Evolutionary conservation across 1,140 invertebrate species (phyloP), one percentile per base, ranked within the genome.

Genomic region (Drosophila quadrilineata): DNA sequence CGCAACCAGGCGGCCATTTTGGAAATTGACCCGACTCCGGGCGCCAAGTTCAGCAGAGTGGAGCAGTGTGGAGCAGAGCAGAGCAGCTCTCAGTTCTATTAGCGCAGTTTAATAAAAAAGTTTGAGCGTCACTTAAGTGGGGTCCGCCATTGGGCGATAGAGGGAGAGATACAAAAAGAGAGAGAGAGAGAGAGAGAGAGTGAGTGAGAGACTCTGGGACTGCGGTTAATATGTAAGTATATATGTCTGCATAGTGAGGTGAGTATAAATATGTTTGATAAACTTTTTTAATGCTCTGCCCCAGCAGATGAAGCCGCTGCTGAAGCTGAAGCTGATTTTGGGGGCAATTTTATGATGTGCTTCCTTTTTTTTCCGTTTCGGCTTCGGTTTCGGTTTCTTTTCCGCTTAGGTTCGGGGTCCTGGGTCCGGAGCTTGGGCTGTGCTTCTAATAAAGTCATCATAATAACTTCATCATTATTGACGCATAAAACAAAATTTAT

Each of bases 401-500:
- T 56, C 31, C 26, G 36, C 12, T 53, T 53, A 35, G 31, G 36
- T 29, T 65, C 64, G 35, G 31, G 56, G 36, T 33, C 70, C n/a
- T 38, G 60, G 41, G 10, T 2, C 17, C 14, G 4, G 10, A 26
- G 1, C 3, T 12, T 19, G 21, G 10, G 31, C 14, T 12, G 9
- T 36, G 29, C 62, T 67, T 67, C 79, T 85, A 85, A 85, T 85
- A 85, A 84, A 85, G 79, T 85, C 79, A 76, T 85, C 79, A 76
- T 85, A 85, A 85, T 79, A 85, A 85, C 79, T 85, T 85, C 79
- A 85, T 85, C 79, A 85, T 85, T 85, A 85, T 85, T 85, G 79
- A 67, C 79, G 79, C 79, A 85, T 85, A 85, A 85, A 85, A 85
- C 75, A 74, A 85, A 85, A 85, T 85, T 85, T 85, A 85, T 85